These are phyloP conservation scores for Sisor rabdophorus DNA, from an alignment of 2,113 vertebrate species.

Conservation along the genomic window DNA sequence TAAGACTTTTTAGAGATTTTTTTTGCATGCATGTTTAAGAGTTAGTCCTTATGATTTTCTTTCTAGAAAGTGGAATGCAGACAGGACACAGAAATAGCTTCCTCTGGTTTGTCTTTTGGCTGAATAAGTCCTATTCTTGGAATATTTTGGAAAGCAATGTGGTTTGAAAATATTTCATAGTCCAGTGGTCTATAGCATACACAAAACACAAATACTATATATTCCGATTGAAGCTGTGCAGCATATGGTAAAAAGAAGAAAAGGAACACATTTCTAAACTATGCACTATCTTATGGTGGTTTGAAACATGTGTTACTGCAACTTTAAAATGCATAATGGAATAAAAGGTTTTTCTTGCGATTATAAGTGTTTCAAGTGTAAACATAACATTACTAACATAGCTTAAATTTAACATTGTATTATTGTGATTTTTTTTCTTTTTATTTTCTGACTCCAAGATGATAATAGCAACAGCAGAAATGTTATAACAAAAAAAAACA, in stretches of 20 bases:
- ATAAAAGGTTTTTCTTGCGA: too few species aligned
- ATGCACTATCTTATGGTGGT: background rate
- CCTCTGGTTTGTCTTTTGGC: constrained; percentile 55
- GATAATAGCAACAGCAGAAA: constrained; percentile 71
- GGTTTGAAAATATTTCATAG: constrained; percentile 59
- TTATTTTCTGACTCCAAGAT: constrained; percentile 56
- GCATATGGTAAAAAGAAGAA: constrained; percentile 12
- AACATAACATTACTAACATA: too few species aligned
- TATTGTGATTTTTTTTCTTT: background rate
- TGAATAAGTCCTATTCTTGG: constrained; percentile 59
- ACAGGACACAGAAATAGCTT: constrained; percentile 60
- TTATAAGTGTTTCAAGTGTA: too few species aligned
- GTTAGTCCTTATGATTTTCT: constrained; percentile 14
- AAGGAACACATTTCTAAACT: constrained; percentile 7
- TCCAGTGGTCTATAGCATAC: constrained; percentile 62
- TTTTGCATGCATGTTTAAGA: constrained; percentile 64
- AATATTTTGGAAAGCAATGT: constrained; percentile 66
- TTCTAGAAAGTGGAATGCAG: constrained; percentile 46
- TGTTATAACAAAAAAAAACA: constrained; percentile 83
- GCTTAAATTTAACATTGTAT: too few species aligned
- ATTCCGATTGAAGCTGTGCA: constrained; percentile 11
- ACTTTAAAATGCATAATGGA: background rate
- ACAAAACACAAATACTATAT: constrained; percentile 29
- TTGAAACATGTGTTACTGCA: constrained; percentile 24
- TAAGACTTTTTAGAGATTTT: constrained; percentile 72